Percentiles rank a stretch among this genome's conserved stretches.
phyloP scores from a whole-genome alignment of 2,113 vertebrate genomes.

The Canis aureus region DNA sequence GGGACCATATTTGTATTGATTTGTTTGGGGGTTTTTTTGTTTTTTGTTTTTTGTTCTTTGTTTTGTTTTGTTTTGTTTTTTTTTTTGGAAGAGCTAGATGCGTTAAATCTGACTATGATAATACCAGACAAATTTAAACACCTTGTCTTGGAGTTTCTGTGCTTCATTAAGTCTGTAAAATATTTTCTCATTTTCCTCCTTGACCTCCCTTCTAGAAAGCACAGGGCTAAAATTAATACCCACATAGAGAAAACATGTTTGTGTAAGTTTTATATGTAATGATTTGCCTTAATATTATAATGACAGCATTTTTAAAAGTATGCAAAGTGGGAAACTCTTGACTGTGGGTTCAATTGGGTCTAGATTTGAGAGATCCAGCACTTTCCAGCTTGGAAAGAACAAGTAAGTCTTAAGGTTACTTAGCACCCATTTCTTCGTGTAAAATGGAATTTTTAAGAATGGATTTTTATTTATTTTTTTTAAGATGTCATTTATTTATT shows the following conservation, averaged over 20 bases:
- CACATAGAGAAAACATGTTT: not conserved
- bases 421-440: not conserved
- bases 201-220: constrained; percentile 7
- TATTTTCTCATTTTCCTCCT: not conserved
- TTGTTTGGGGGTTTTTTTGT: not conserved
- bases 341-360: not conserved
- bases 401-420: not conserved
- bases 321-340: not conserved
- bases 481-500: too few species aligned
- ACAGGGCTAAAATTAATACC: not conserved
- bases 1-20: not conserved
- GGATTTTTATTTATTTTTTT: too few species aligned
- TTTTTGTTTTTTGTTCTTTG: too few species aligned
- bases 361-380: not conserved
- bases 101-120: not conserved
- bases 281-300: not conserved
- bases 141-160: not conserved
- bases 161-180: constrained; percentile 41
- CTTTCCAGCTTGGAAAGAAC: not conserved
- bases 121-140: not conserved
- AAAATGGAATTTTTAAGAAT: not conserved
- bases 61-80: not conserved
- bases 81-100: not conserved
- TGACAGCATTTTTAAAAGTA: not conserved
- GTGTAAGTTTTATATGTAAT: not conserved